Conservation (phyloP, 2,888 invertebrate genomes). For the Idaea dimidiata region DNA sequence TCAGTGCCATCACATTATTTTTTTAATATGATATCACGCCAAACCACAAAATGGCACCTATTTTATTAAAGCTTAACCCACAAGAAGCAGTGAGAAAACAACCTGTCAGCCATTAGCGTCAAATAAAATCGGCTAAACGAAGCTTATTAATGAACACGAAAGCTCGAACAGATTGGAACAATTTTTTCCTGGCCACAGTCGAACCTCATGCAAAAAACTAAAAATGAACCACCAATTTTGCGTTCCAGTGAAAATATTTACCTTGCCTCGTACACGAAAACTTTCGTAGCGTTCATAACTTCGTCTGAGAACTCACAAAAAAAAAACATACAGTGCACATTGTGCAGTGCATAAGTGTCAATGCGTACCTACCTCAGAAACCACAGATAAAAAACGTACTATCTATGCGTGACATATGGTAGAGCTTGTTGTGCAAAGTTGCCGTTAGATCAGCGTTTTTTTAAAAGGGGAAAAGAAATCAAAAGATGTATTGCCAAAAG, state of each 20-base stretch:
- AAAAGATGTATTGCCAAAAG: conserved; percentile 10
- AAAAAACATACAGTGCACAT: no score
- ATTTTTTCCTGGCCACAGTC: conserved; percentile 54
- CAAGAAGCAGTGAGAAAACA: conserved; percentile 12
- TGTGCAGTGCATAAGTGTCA: conserved; percentile 36
- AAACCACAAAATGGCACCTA: neutral
- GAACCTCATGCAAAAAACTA: conserved; percentile 58
- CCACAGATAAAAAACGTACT: neutral
- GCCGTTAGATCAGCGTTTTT: neutral
- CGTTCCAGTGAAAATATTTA: conserved; percentile 71
- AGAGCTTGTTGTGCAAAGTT: neutral
- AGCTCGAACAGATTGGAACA: conserved; percentile 48
- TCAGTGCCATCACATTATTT: neutral
- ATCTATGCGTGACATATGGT: neutral
- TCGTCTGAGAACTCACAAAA: conserved; percentile 56
- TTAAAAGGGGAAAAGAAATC: neutral
- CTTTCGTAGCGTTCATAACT: conserved; percentile 64
- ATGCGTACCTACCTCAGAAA: conserved; percentile 21
- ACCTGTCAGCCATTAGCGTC: conserved; percentile 27
- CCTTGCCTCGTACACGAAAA: conserved; percentile 61
- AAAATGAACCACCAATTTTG: conserved; percentile 52
- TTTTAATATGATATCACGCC: neutral
- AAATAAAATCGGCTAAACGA: conserved; percentile 36
- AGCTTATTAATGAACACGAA: conserved; percentile 49
- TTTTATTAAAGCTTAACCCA: neutral